Evolutionary conservation across 2,797 vertebrate genomes (phyloP), one percentile per base, ranked within the genome.

Genomic region (Fringilla coelebs): DNA sequence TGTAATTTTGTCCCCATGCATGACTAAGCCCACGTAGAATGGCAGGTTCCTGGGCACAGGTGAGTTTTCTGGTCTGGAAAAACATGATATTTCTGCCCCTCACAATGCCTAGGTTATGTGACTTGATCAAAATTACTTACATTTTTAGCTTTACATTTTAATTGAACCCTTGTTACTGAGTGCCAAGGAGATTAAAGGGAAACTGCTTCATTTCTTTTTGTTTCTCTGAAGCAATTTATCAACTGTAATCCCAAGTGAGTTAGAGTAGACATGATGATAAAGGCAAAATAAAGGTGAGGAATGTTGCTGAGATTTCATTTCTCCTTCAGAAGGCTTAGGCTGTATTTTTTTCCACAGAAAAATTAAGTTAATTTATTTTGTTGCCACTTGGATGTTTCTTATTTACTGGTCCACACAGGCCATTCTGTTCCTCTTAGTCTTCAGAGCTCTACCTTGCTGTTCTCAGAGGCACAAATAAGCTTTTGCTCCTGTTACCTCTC

Each of bases 191-290:
- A 83, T 81, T 95, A 85, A 95, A 89, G n/a, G 31, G 81, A 93
- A 86, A 48, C 40, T 45, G 58, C 68, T 71, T 91, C 14, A 34
- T 72, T 68, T 41, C 5, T 36, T 60, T 80, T 70, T 73, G 40
- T 66, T 72, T 96, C 90, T 93, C 83, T 94, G 84, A 96, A 96
- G 85, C 75, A 85, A 60, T 95, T 82, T 83, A 73, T 96, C 84
- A 77, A 26, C n/a, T 68, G 24, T 82, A 62, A 46, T 90, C 74
- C 41, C 40, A 73, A 62, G n/a, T 60, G 68, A 74, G 43, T 14
- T 61, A 60, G 90, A 97, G 86, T 91, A 95, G 57, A 68, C 52
- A 2, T 6, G 17, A 72, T 89, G 41, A 31, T 93, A 84, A 75
- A 86, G 51, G 41, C 71, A 94, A 68, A 75, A 40, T 93, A 66